Evolutionary conservation across 2,113 vertebrate genomes (phyloP).

Genomic region (Macaca nemestrina): DNA sequence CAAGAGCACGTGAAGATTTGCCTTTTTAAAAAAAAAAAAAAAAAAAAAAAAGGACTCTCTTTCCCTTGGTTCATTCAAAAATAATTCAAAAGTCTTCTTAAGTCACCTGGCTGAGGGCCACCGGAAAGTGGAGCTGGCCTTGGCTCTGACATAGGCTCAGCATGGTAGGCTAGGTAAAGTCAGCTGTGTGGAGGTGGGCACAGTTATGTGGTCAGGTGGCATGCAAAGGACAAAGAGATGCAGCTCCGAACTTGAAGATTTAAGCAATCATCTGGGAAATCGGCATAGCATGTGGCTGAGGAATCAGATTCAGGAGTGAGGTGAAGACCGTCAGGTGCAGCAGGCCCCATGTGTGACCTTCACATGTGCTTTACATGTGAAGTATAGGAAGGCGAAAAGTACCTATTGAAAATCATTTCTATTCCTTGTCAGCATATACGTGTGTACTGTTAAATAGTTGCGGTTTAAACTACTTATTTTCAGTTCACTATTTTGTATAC

Average conservation of each 20-base stretch:
- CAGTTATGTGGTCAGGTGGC: not conserved
- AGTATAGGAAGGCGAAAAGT: not conserved
- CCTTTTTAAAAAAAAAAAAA: not conserved
- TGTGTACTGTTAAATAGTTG: accelerated
- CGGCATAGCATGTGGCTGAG: not conserved
- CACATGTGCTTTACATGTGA: not conserved
- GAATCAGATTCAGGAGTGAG: not conserved
- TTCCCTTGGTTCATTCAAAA: conserved; percentile 12
- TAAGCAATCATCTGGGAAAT: not conserved
- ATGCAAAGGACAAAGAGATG: not conserved
- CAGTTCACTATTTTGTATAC: not conserved
- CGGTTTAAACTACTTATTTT: not conserved
- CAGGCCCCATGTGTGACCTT: not conserved
- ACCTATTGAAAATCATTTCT: not conserved
- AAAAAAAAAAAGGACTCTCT: not conserved
- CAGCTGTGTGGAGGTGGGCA: not conserved
- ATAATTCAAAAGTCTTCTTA: conserved; percentile 46
- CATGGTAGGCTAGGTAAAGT: not conserved
- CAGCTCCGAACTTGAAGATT: not conserved
- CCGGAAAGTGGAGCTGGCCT: not conserved
- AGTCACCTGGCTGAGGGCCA: not conserved
- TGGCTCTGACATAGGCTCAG: not conserved
- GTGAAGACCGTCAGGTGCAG: not conserved
- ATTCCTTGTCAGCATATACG: not conserved
- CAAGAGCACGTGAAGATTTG: conserved; percentile 40